Base-by-base conservation (phyloP, 2,797 vertebrate species). In the Phalloptychus januarius region DNA sequence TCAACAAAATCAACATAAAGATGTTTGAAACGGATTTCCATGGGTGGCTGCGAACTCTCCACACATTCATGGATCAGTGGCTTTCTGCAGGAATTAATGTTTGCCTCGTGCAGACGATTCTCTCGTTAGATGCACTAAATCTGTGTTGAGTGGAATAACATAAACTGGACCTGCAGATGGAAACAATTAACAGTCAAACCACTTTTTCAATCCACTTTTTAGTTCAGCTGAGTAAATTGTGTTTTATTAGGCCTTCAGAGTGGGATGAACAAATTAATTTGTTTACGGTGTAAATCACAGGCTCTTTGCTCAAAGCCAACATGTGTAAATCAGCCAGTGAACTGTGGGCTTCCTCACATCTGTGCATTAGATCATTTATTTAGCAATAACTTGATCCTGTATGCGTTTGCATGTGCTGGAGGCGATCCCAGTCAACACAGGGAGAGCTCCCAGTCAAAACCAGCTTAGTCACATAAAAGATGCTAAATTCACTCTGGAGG, bases 131-230 rank as follows among this genome's bases (percentile, higher is more conserved):
- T 44, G 12, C 36, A 50, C 48, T 72, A 40, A 80, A 46, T 25
- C 48, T 61, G 28, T n/a, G 46, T 75, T 69, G 44, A 44, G 70
- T 40, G 56, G 61, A 12, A 71, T 76, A 31, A 79, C 28, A 74
- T 69, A 77, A 83, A 80, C 71, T 77, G 45, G 72, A 90, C 42
- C 79, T 69, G 50, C 79, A 86, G 90, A 88, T 92, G 91, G 77
- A 90, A 92, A 75, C 84, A 87, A 83, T 94, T 85, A 90, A 87
- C 87, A 87, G 48, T 50, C 83, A 71, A 81, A 81, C 56, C 67
- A 23, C 40, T 67, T 73, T 71, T 75, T 40, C 74, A 73, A 82
- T 78, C 79, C 79, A 80, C 72, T 82, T 86, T 75, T 76, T 50
- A 80, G 65, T 83, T 79, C 72, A 85, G 84, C 83, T 88, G 78